phyloP scores from a whole-genome alignment of 2,797 vertebrate genomes.

The Sitta carolinensis region DNA sequence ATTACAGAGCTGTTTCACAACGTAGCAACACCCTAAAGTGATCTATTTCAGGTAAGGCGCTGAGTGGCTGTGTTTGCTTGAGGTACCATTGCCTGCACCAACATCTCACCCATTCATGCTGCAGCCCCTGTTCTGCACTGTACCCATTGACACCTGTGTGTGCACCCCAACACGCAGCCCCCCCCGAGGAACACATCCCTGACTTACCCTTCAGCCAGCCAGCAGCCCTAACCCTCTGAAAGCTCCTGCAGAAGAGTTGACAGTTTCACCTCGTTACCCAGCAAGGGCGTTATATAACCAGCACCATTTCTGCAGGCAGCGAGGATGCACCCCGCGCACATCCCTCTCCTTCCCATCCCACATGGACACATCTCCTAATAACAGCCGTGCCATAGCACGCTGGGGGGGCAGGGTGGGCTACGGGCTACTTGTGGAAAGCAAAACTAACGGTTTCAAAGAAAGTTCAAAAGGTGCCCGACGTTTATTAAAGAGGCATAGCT shows the following conservation, averaged over 20 bases:
- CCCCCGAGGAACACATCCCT: not conserved
- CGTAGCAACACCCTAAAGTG: not conserved
- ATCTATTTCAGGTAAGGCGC: not conserved
- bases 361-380: constrained; percentile 35
- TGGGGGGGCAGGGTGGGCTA: not conserved
- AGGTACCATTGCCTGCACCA: not conserved
- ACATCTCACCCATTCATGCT: not conserved
- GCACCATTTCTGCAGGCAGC: constrained; percentile 66
- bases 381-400: not conserved
- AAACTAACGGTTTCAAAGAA: not conserved
- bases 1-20: not conserved
- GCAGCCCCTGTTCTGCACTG: not conserved
- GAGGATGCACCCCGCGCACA: constrained; percentile 45
- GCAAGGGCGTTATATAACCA: constrained; percentile 71
- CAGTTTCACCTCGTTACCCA: constrained; percentile 66
- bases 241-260: constrained; percentile 50
- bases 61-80: not conserved
- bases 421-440: not conserved
- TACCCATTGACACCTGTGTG: accelerated
- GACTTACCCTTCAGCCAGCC: constrained; percentile 72
- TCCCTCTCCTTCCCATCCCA: constrained; percentile 63
- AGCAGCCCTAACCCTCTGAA: constrained; percentile 25
- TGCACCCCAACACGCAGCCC: not conserved
- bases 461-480: not conserved
- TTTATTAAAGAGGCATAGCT: not conserved